phyloP scores from a whole-genome alignment of 2,113 vertebrate species.

The Erinaceus europaeus region DNA sequence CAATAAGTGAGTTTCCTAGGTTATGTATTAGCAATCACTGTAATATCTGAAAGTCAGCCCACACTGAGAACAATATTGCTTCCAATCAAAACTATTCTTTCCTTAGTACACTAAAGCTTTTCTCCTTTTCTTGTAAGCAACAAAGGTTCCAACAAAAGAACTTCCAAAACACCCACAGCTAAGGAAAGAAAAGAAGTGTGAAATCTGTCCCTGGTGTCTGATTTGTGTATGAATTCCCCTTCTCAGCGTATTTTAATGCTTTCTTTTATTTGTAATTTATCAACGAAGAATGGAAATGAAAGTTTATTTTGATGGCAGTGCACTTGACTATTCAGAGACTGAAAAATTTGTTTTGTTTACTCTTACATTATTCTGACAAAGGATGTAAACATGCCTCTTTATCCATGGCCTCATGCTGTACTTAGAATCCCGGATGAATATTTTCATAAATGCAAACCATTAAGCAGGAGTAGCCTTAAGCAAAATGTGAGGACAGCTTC shows the following conservation, averaged over 20 bases:
- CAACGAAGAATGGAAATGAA: constrained; percentile 52
- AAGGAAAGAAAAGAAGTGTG: constrained; percentile 29
- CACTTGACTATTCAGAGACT: constrained; percentile 53
- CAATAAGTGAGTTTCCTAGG: constrained; percentile 15
- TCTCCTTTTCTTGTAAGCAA: neutral
- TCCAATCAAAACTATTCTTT: constrained; percentile 36
- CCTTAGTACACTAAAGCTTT: constrained; percentile 6
- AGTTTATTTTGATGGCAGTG: constrained; percentile 51
- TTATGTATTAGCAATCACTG: constrained; percentile 42
- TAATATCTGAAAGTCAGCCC: neutral
- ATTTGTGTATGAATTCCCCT: constrained; percentile 52
- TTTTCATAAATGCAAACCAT: constrained; percentile 55
- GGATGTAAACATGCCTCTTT: constrained; percentile 12
- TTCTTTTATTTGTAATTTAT: constrained; percentile 57
- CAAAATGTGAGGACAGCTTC: constrained; percentile 1
- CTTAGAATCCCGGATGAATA: neutral
- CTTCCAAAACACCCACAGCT: constrained; percentile 36
- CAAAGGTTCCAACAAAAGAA: constrained; percentile 62
- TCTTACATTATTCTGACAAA: constrained; percentile 16
- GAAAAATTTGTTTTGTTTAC: constrained; percentile 46
- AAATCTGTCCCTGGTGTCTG: neutral
- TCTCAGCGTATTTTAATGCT: constrained; percentile 31
- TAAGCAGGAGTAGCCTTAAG: neutral
- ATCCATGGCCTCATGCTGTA: neutral
- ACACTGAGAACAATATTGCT: neutral